A percentile compares a stretch with the other conserved stretches of the same genome.
Evolutionary conservation across 2,113 vertebrate genomes (phyloP).

Genomic region (Nycticebus coucang): DNA sequence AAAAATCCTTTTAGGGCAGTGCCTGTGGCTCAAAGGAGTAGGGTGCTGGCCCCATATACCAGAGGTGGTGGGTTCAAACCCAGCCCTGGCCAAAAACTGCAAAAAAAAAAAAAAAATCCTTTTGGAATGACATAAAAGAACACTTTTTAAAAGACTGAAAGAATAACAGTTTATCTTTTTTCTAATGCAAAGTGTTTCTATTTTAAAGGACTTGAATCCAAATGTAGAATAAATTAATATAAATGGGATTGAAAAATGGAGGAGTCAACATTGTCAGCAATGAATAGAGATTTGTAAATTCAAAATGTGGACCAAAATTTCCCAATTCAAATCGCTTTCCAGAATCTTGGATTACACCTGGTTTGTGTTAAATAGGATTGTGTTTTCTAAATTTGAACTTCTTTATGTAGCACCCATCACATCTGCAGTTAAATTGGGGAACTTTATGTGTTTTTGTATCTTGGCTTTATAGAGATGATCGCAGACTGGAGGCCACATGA

Average conservation of each 20-base stretch:
- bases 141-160: conserved; percentile 32
- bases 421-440: not conserved
- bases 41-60: too few species aligned
- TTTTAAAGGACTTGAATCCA: conserved; percentile 43
- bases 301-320: conserved; percentile 12
- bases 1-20: not conserved
- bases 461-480: conserved; percentile 10
- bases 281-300: conserved; percentile 3
- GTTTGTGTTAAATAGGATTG: conserved; percentile 44
- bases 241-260: conserved; percentile 10
- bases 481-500: not conserved
- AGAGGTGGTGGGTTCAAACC: too few species aligned
- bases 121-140: conserved; percentile 62
- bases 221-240: not conserved
- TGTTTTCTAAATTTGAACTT: conserved; percentile 5
- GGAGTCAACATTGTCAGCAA: not conserved
- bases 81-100: too few species aligned
- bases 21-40: too few species aligned
- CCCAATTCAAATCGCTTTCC: not conserved
- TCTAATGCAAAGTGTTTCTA: not conserved
- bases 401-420: not conserved
- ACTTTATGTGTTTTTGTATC: not conserved
- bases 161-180: conserved; percentile 5
- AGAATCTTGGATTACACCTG: not conserved
- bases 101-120: not conserved